Evolutionary conservation across 2,888 invertebrate genomes (phyloP), one percentile per base, ranked within the genome.

Genomic region (Drosophila cognata): DNA sequence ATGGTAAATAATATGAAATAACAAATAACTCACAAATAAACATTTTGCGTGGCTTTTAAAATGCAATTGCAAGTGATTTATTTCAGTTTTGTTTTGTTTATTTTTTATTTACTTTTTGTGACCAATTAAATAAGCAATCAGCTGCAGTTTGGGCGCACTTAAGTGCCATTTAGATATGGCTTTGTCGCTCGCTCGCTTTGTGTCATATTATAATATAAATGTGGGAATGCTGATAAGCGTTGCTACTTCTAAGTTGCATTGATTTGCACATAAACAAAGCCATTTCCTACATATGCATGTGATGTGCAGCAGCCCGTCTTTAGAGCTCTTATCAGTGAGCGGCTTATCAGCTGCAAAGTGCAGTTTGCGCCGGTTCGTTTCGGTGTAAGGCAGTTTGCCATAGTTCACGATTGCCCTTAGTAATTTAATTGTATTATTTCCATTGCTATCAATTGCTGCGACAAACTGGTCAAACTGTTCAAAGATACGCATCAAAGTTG

Each of bases 301-400:
- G 33, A 41, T 48, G 36, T 57, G 33, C 38, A 48, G 56, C 80
- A 64, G 77, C 60, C 35, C 31, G 65, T 4, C 21, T 56, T 38
- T 13, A 4, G 13, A 21, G 25, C 35, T 70, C 35, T 70, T 70
- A 68, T 68, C 62, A 62, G 59, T 6, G 1, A 0, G 2, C 6
- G 41, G 35, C 60, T 68, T 77, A 78, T 78, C 78, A 78, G 67
- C 50, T 10, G 4, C 25, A 16, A 21, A 31, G 38, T 36, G 21
- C n/a, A 35, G 55, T 84, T 70, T 65, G 58, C 62, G 68, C 80
- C 59, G 56, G 69, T 70, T 82, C 51, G 50, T 25, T 51, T 65
- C 56, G 65, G 89, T 70, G 53, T 60, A 71, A 74, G 64, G 73
- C 84, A 68, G 86, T 87, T 81, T 60, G 48, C 33, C 38, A 74